phyloP scores from a whole-genome alignment of 2,113 vertebrate genomes.

The Spilogale gracilis region DNA sequence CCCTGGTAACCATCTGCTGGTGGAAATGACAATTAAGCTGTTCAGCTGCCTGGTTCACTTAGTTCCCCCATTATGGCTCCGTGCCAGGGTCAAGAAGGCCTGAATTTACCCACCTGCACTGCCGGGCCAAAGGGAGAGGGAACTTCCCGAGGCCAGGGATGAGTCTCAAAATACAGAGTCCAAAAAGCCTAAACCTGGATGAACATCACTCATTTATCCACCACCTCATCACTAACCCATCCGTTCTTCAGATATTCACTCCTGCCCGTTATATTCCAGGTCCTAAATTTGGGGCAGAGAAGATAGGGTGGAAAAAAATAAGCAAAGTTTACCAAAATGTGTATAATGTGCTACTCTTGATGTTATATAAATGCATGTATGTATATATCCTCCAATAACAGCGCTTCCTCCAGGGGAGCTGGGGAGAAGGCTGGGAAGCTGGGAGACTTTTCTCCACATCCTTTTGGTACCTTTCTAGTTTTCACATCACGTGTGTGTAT shows the following conservation, averaged over 20 bases:
- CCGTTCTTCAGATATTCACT: not conserved
- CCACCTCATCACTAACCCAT: not conserved
- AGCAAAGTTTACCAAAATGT: not conserved
- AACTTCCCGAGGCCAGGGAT: not conserved
- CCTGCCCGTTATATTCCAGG: not conserved
- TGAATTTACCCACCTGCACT: not conserved
- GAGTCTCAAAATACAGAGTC: not conserved
- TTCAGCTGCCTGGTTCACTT: constrained; percentile 73
- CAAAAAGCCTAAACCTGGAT: not conserved
- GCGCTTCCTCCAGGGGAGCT: not conserved
- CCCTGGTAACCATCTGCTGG: constrained; percentile 82
- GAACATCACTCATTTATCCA: too few relatives aligned
- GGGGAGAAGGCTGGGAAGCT: not conserved
- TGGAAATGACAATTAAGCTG: constrained; percentile 81
- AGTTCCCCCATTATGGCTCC: constrained; percentile 60
- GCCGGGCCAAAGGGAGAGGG: not conserved
- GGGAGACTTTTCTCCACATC: not conserved
- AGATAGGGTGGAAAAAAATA: not conserved
- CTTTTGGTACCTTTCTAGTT: not conserved
- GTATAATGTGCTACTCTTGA: not conserved
- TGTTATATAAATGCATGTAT: not conserved
- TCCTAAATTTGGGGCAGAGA: constrained; percentile 16
- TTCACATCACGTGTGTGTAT: not conserved
- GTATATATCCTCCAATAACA: not conserved
- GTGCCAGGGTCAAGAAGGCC: constrained; percentile 70